Percentiles rank a stretch among this genome's conserved stretches.
phyloP scores from a whole-genome alignment of 2,113 vertebrate species.

The Deroptyus accipitrinus region DNA sequence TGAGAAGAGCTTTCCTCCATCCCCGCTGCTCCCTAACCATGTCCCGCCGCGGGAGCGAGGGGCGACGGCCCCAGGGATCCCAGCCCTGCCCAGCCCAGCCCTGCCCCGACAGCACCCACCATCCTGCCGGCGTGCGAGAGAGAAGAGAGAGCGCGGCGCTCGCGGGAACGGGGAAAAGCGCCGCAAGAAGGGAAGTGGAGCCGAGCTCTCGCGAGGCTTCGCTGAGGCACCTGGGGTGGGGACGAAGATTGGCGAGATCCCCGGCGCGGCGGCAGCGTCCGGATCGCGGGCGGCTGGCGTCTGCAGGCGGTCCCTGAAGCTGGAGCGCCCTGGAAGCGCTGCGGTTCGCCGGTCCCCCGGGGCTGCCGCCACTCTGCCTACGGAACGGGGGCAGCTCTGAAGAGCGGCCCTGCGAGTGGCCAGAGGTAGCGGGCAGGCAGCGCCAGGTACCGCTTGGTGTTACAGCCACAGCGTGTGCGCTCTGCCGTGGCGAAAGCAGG shows the following conservation, averaged over 20 bases:
- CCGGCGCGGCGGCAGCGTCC: accelerated
- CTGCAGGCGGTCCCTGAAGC: accelerated
- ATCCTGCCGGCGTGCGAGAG: background rate
- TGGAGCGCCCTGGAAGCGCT: accelerated
- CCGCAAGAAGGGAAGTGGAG: accelerated
- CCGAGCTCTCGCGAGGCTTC: background rate
- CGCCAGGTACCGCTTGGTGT: background rate
- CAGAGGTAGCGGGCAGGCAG: background rate
- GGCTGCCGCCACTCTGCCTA: background rate
- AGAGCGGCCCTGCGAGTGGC: background rate
- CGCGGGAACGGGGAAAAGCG: background rate
- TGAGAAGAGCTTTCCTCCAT: too few relatives aligned
- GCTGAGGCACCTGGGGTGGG: accelerated
- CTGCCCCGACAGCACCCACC: background rate
- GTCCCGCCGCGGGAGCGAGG: accelerated
- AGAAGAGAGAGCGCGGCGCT: background rate
- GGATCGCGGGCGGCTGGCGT: accelerated
- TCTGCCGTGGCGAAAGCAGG: background rate
- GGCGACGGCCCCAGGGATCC: accelerated
- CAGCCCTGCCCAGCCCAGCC: too few relatives aligned
- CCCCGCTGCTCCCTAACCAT: too few relatives aligned
- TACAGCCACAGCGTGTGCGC: background rate
- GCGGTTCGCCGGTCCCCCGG: background rate
- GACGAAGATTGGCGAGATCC: background rate
- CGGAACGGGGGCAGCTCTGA: accelerated